Conservation (phyloP, 2,797 vertebrate genomes). For the Denticeps clupeoides region DNA sequence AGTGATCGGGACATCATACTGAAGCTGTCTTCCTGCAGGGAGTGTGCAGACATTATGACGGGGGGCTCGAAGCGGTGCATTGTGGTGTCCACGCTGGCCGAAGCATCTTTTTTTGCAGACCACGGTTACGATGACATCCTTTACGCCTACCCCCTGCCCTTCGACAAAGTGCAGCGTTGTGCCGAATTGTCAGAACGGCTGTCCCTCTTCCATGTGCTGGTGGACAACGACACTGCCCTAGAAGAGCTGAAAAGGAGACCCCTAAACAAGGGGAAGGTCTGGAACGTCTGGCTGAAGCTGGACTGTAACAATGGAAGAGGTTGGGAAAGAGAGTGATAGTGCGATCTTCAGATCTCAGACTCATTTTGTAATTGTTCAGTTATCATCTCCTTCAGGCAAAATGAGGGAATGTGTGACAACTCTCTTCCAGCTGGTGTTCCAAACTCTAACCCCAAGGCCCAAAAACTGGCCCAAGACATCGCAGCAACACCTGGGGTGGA, state of each 20-base stretch:
- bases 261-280: conserved; percentile 43
- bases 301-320: conserved; percentile 74
- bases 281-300: conserved; percentile 72
- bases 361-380: too few relatives aligned
- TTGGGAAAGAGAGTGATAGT: conserved; percentile 17
- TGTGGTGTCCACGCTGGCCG: conserved; percentile 68
- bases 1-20: too few relatives aligned
- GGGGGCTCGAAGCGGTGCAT: conserved; percentile 56
- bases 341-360: background rate
- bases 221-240: conserved; percentile 56
- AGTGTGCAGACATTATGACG: conserved; percentile 67
- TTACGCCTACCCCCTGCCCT: conserved; percentile 63
- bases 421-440: conserved; percentile 53
- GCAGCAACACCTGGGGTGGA: conserved; percentile 42
- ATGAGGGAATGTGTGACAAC: too few relatives aligned
- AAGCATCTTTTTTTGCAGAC: conserved; percentile 63
- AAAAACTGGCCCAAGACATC: conserved; percentile 55
- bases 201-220: conserved; percentile 59
- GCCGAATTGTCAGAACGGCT: conserved; percentile 54
- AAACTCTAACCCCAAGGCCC: conserved; percentile 46
- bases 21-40: conserved; percentile 38
- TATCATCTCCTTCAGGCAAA: too few relatives aligned
- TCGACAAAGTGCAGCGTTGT: conserved; percentile 61
- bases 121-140: conserved; percentile 73
- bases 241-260: conserved; percentile 46